A percentile compares a stretch with the other conserved stretches of the same genome.
Evolutionary conservation across 1,140 invertebrate genomes (phyloP).

Genomic region (Schlechtendalia chinensis): DNA sequence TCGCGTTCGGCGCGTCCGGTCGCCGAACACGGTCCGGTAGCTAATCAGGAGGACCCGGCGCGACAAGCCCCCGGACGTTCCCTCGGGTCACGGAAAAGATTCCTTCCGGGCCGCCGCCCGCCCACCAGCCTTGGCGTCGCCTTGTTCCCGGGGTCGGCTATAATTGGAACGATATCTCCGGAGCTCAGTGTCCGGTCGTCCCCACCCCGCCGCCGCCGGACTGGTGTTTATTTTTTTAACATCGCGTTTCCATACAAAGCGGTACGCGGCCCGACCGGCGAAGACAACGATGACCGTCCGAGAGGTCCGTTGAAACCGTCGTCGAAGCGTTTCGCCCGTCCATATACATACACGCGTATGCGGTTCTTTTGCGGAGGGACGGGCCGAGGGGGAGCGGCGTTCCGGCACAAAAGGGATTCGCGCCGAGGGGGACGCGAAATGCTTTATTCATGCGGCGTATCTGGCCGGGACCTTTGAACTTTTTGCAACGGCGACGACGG

Average conservation of each 20-base stretch:
- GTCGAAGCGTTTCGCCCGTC: too few species aligned
- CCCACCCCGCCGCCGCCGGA: too few species aligned
- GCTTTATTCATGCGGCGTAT: constrained; percentile 49
- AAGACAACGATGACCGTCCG: too few species aligned
- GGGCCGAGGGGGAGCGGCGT: constrained; percentile 13
- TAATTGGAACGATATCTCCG: constrained; percentile 47
- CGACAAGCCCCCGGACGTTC: constrained; percentile 34
- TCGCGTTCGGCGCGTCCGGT: constrained; percentile 5
- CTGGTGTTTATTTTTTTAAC: too few species aligned
- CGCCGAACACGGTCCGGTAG: background rate
- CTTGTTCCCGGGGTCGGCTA: constrained; percentile 28
- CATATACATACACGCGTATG: background rate
- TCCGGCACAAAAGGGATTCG: constrained; percentile 38
- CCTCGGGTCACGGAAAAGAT: background rate
- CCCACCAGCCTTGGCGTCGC: background rate
- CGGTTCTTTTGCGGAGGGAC: background rate
- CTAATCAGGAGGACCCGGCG: constrained; percentile 16
- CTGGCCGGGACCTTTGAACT: constrained; percentile 47
- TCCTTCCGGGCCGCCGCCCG: background rate
- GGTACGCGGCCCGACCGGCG: too few species aligned
- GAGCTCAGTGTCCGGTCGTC: too few species aligned
- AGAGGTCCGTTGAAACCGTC: too few species aligned
- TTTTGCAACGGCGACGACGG: constrained; percentile 34
- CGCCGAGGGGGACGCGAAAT: background rate
- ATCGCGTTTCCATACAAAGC: too few species aligned